phyloP scores from a whole-genome alignment of 2,113 vertebrate species.

The Cygnus atratus region DNA sequence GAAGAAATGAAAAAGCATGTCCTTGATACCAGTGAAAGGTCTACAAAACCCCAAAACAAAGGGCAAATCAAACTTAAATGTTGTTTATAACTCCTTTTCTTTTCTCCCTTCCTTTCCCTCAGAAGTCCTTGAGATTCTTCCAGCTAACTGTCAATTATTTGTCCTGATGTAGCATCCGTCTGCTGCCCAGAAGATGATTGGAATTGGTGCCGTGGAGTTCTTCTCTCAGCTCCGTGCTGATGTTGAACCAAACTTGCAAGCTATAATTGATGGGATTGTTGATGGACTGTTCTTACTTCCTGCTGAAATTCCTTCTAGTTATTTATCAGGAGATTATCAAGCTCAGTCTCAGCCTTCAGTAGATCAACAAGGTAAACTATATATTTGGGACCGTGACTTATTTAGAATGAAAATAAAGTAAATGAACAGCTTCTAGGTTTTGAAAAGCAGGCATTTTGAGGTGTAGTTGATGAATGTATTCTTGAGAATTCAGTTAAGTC shows the following conservation, averaged over 20 bases:
- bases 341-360: constrained; percentile 36
- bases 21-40: neutral
- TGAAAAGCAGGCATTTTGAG: neutral
- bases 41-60: neutral
- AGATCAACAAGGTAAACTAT: constrained; percentile 71
- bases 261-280: constrained; percentile 87
- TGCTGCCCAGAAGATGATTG: constrained; percentile 87
- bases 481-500: neutral
- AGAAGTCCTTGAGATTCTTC: neutral
- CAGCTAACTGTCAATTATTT: neutral
- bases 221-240: constrained; percentile 88
- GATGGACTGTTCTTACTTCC: constrained; percentile 93
- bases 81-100: neutral
- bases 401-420: neutral
- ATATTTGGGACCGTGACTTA: neutral
- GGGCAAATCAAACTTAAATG: neutral
- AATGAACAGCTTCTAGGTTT: neutral
- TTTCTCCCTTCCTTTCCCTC: neutral
- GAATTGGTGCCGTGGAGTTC: constrained; percentile 92
- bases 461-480: fast-evolving
- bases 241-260: constrained; percentile 84
- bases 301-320: constrained; percentile 70
- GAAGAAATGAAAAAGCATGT: neutral
- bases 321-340: constrained; percentile 55
- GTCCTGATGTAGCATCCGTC: constrained; percentile 81